Evolutionary conservation across 2,113 vertebrate genomes (phyloP).

Genomic region (Castor canadensis): DNA sequence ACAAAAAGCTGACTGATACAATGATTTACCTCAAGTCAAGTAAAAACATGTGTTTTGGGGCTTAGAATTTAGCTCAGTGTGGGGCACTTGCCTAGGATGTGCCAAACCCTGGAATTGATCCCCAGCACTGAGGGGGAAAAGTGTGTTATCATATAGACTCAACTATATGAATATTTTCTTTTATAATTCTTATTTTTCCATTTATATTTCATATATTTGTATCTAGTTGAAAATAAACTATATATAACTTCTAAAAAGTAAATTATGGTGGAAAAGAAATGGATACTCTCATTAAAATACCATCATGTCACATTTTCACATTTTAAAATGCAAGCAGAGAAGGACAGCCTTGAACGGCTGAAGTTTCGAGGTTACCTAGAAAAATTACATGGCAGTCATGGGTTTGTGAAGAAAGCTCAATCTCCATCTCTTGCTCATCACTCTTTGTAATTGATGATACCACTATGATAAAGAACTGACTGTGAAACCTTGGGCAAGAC

Average conservation of each 20-base stretch:
- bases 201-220: not conserved
- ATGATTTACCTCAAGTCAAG: not conserved
- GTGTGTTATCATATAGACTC: not conserved
- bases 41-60: not conserved
- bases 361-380: conserved; percentile 46
- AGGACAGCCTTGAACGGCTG: conserved; percentile 53
- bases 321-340: conserved; percentile 37
- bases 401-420: conserved; percentile 34
- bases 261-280: conserved; percentile 37
- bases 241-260: not conserved
- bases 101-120: accelerated
- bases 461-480: not conserved
- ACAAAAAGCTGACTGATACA: not conserved
- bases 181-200: conserved; percentile 18
- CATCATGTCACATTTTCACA: conserved; percentile 10
- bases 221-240: conserved; percentile 40
- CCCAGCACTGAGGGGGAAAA: accelerated
- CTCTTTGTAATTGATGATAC: conserved; percentile 51
- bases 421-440: not conserved
- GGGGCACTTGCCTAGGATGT: not conserved
- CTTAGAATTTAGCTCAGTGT: not conserved
- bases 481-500: not conserved
- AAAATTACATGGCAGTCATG: conserved; percentile 17
- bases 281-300: conserved; percentile 47
- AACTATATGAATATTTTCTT: not conserved